Base-by-base conservation (phyloP, 2,888 invertebrate genomes). In the Drosophila pegasa region DNA sequence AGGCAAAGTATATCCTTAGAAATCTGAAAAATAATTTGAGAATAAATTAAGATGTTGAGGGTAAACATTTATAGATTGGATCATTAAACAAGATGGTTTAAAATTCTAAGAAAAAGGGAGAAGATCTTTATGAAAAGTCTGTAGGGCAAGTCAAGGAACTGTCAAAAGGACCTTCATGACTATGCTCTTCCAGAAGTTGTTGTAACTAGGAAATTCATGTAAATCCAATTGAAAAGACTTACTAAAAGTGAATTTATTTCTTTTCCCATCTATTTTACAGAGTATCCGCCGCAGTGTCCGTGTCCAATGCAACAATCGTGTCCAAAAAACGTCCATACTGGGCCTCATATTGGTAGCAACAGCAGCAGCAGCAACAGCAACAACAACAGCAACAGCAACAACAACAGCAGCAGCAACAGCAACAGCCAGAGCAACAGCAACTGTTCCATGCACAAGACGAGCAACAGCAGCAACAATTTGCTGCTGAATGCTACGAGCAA, bases 241-340 rank as follows among this genome's bases (percentile, higher is more conserved):
- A 12, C 16, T 35, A 51, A 51, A 5, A 25, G 3, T n/a, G 1
- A 7, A 16, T 22, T 10, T 0, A 4, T 27, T 9, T 9, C 33
- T 48, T 31, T 27, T n/a, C n/a, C n/a, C 7, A 16, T 3, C 18
- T 3, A 12, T 10, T 20, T 22, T 48, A 92, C 90, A 93, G 95
- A 92, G 94, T 95, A 92, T 88, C 91, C 92, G 81, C 91, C 92
- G 74, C 92, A 91, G 85, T 97, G 97, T 93, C 96, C 97, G 90
- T 97, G 97, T 94, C 96, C 97, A 93, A 95, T 97, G 94, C 96
- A 96, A 94, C 97, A 96, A 94, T 95, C 97, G 95, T 97, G 97
- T 97, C 96, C 97, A 97, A 97, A 97, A 97, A 97, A 97, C 97
- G 97, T 96, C 95, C 96, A 95, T 97, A 97, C 97, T 97, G 97